Conservation (phyloP, 2,797 vertebrate genomes). For the Gambusia yucatana region DNA sequence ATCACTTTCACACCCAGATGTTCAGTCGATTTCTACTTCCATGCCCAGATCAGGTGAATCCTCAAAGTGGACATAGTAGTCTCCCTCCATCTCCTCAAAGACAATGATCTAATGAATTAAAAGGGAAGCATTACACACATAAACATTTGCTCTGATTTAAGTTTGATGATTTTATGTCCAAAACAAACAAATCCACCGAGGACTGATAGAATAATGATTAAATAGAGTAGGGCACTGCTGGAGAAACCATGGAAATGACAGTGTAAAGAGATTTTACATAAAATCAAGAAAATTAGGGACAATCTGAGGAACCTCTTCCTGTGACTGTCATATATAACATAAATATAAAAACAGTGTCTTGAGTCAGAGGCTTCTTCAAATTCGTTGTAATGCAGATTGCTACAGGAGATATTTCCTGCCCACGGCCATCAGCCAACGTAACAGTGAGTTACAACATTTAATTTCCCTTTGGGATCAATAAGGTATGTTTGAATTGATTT, state of each 20-base stretch:
- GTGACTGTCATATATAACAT: no score
- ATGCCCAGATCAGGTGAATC: slow-evolving; percentile 88
- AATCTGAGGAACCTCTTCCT: no score
- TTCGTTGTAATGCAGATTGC: no score
- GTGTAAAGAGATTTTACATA: no score
- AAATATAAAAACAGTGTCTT: no score
- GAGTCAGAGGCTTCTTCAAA: no score
- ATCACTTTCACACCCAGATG: not conserved
- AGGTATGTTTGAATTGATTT: not conserved
- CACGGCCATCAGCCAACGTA: no score
- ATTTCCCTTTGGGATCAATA: no score
- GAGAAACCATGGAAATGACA: no score
- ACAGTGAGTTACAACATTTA: no score
- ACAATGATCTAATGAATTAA: slow-evolving; percentile 83
- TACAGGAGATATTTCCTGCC: no score
- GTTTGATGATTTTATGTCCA: not conserved
- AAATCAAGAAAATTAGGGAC: no score
- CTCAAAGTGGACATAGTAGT: slow-evolving; percentile 86
- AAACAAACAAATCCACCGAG: not conserved
- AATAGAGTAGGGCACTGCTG: not conserved
- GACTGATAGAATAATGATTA: not conserved
- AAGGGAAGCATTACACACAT: slow-evolving; percentile 14
- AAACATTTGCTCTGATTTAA: not conserved
- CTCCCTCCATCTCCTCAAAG: slow-evolving; percentile 89
- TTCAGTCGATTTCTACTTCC: slow-evolving; percentile 86